Base-by-base conservation (phyloP, 2,113 vertebrate species). In the Melanerpes formicivorus region DNA sequence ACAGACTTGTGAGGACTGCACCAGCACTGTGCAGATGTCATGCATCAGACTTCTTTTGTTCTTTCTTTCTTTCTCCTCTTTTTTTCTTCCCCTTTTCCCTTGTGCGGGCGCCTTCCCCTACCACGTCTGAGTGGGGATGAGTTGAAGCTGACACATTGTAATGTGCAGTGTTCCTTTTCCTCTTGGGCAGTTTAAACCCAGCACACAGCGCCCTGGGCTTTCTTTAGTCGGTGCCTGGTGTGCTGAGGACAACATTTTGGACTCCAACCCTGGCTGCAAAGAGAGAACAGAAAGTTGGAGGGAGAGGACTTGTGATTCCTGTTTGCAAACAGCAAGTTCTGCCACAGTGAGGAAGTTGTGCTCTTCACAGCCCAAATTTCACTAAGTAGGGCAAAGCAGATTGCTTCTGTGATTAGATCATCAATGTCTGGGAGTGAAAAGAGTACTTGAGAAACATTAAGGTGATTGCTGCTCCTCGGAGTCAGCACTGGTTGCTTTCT, bases 391-490 rank as follows among this genome's bases (percentile, higher is more conserved):
- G 73, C 91, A 84, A 88, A 89, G 84, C 78, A 87, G 62, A 64
- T 89, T 90, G 75, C 60, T 92, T 64, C 65, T 69, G 62, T 90
- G 91, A 80, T 93, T 80, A 90, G 69, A 54, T 91, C 89, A 85
- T 94, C 69, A 87, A 80, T 82, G 80, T 34, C 70, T 83, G 50
- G 46, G 74, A 90, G 46, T 69, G 74, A 65, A 78, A n/a, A 70
- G 59, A 64, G 30, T 44, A 17, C 70, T 85, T 89, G 79, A 80
- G 72, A 89, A 90, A 67, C 52, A 71, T 80, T 64, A 63, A 48
- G 72, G 66, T 94, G 84, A 87, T 92, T 92, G 69, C 78, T 90
- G 60, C 70, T 81, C 40, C 18, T 63, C 50, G 71, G 94, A 95
- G 88, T 88, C 84, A 70, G 37, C 16, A 59, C 37, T 75, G 63